Conservation (phyloP, 1,140 invertebrate genomes). For the Galendromus occidentalis region DNA sequence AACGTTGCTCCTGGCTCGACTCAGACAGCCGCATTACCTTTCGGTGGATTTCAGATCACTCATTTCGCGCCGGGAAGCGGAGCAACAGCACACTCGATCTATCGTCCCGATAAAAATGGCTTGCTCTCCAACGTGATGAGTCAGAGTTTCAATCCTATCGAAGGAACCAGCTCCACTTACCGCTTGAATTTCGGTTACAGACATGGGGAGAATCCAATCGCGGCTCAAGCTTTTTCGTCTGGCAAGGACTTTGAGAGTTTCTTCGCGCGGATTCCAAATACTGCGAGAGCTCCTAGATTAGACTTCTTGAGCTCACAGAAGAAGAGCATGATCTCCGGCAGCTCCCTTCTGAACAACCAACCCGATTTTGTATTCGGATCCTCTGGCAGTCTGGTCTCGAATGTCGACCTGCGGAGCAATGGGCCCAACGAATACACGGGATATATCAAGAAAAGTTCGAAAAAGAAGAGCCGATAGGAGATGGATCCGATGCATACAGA, state of each 20-base stretch:
- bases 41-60: neutral
- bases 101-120: neutral
- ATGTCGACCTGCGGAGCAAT: neutral
- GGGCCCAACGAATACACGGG: neutral
- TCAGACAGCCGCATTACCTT: neutral
- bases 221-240: neutral
- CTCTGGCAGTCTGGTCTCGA: neutral
- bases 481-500: no score
- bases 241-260: neutral
- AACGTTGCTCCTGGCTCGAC: no score
- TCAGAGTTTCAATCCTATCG: neutral
- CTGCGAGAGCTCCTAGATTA: neutral
- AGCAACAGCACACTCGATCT: neutral
- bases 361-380: neutral
- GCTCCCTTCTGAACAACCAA: neutral
- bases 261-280: neutral
- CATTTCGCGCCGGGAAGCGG: neutral
- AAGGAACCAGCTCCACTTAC: neutral
- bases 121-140: neutral
- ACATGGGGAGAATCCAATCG: neutral
- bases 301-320: neutral
- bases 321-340: neutral
- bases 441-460: neutral
- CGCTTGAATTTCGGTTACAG: neutral
- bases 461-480: neutral